phyloP scores from a whole-genome alignment of 2,113 vertebrate genomes.

The Thalassarche chlororhynchos region DNA sequence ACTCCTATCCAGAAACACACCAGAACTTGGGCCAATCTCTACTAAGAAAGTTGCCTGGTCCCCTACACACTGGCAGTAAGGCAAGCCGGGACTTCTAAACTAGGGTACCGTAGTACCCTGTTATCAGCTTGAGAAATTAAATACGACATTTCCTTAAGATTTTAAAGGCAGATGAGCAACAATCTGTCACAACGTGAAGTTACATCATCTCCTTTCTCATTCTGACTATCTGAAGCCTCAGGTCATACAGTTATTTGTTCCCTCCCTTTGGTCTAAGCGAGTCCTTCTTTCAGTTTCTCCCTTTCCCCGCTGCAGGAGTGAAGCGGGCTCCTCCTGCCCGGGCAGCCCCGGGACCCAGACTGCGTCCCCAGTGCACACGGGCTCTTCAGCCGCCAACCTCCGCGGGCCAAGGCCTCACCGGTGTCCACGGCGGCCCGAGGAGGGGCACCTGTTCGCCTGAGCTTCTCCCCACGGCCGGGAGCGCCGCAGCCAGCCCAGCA shows the following conservation, averaged over 20 bases:
- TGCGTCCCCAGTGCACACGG: accelerated
- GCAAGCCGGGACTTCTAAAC: accelerated
- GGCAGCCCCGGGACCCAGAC: too few relatives aligned
- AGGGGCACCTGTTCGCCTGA: accelerated
- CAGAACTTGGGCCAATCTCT: background rate
- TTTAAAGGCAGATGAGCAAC: background rate
- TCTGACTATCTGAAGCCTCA: background rate
- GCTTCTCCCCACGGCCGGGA: too few relatives aligned
- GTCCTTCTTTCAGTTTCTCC: background rate
- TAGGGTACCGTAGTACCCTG: accelerated
- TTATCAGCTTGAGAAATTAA: background rate
- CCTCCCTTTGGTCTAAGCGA: accelerated
- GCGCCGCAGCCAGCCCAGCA: background rate
- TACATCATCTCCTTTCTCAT: background rate
- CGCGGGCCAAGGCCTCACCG: background rate
- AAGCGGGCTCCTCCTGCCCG: background rate
- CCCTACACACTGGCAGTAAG: background rate
- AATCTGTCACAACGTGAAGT: accelerated
- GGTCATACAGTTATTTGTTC: too few relatives aligned
- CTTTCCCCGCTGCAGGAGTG: background rate
- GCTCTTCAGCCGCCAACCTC: background rate
- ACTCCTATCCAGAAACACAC: background rate
- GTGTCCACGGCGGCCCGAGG: too few relatives aligned
- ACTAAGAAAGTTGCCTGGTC: background rate
- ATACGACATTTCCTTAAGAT: too few relatives aligned